Evolutionary conservation across 1,140 invertebrate species (phyloP).

Genomic region (Aphis gossypii): DNA sequence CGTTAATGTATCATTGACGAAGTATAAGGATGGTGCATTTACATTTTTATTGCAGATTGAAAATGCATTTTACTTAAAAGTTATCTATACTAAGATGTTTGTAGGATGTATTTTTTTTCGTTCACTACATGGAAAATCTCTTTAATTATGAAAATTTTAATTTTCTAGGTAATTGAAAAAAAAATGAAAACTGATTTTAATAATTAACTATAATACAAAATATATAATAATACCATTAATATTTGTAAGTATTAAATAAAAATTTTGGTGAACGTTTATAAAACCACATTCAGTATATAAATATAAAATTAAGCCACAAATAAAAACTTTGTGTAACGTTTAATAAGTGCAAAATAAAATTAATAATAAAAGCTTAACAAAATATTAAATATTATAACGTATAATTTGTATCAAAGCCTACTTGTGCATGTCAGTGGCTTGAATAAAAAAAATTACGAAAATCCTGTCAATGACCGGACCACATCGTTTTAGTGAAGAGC

Average conservation of each 20-base stretch:
- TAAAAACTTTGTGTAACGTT: background rate
- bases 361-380: background rate
- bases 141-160: background rate
- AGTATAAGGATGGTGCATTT: background rate
- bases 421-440: background rate
- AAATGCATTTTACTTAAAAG: background rate
- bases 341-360: background rate
- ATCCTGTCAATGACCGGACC: conserved; percentile 22
- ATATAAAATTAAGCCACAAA: background rate
- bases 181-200: background rate
- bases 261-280: background rate
- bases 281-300: background rate
- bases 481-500: conserved; percentile 19
- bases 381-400: background rate
- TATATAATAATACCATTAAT: background rate
- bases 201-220: background rate
- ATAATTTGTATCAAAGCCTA: background rate
- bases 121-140: background rate
- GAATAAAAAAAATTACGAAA: background rate
- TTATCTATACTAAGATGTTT: background rate
- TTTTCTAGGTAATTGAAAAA: background rate
- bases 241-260: background rate
- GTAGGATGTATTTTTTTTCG: background rate
- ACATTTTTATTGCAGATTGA: background rate
- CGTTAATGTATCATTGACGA: background rate